These are phyloP conservation scores for Probosciger aterrimus DNA, from an alignment of 2,113 vertebrate genomes.

Conservation along the genomic window DNA sequence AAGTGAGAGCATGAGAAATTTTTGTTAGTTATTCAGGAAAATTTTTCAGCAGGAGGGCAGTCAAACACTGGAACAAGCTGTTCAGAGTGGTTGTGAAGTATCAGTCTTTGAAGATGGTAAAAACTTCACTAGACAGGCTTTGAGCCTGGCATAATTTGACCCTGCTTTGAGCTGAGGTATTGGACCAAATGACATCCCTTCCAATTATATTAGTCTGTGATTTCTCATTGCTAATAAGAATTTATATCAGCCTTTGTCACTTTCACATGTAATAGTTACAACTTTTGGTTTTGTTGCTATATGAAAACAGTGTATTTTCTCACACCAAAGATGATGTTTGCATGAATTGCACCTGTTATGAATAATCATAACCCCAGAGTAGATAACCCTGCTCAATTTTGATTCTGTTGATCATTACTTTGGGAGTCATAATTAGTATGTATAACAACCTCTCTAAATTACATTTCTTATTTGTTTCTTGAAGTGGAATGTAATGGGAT, in stretches of 20 bases:
- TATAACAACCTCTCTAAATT: background rate
- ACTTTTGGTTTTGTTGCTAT: background rate
- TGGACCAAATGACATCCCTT: background rate
- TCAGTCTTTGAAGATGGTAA: background rate
- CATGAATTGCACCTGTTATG: background rate
- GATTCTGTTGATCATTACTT: background rate
- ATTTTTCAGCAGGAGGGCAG: accelerated
- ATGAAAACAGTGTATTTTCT: background rate
- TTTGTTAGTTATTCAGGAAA: background rate
- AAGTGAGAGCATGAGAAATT: background rate
- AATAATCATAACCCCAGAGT: background rate
- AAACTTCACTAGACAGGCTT: background rate
- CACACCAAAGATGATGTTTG: background rate
- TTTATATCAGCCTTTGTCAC: background rate
- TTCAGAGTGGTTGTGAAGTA: background rate
- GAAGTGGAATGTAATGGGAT: background rate
- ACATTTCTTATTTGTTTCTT: background rate
- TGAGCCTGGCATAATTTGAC: background rate
- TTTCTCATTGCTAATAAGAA: background rate
- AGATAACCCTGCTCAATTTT: background rate
- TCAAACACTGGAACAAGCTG: background rate
- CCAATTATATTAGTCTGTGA: background rate
- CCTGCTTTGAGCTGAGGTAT: background rate
- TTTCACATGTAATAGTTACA: background rate
- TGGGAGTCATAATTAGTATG: background rate